Conservation (phyloP, 2,113 vertebrate species). For the Melospiza georgiana region DNA sequence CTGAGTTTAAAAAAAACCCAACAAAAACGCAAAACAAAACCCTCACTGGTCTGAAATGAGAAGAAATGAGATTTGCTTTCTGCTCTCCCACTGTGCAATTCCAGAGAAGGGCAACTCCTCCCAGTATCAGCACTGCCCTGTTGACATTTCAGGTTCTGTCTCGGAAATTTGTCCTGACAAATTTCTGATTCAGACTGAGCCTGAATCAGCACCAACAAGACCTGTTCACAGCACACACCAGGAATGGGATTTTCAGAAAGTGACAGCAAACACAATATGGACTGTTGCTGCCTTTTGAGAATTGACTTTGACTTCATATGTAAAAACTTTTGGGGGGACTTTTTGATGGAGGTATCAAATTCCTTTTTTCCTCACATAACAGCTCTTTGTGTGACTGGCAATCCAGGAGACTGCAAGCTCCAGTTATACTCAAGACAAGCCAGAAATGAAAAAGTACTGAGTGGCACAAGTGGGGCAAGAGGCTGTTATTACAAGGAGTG, state of each 20-base stretch:
- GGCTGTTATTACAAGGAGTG: background rate
- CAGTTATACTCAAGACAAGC: background rate
- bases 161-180: slow-evolving; percentile 33
- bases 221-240: slow-evolving; percentile 40
- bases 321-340: background rate
- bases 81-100: background rate
- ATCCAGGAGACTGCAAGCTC: background rate
- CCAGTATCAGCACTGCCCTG: background rate
- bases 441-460: background rate
- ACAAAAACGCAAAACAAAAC: background rate
- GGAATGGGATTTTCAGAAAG: slow-evolving; percentile 19
- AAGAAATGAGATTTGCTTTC: slow-evolving; percentile 10
- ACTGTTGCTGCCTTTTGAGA: slow-evolving; percentile 21
- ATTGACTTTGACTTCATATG: slow-evolving; percentile 5
- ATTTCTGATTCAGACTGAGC: slow-evolving; percentile 38
- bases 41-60: background rate
- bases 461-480: background rate
- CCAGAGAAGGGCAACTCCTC: slow-evolving; percentile 10
- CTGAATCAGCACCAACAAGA: slow-evolving; percentile 49
- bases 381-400: background rate
- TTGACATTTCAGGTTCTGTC: slow-evolving; percentile 24
- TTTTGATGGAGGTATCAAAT: background rate
- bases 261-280: slow-evolving; percentile 53
- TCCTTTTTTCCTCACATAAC: accelerated
- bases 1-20: background rate